phyloP scores from a whole-genome alignment of 2,113 vertebrate genomes.

The Columba janthina region DNA sequence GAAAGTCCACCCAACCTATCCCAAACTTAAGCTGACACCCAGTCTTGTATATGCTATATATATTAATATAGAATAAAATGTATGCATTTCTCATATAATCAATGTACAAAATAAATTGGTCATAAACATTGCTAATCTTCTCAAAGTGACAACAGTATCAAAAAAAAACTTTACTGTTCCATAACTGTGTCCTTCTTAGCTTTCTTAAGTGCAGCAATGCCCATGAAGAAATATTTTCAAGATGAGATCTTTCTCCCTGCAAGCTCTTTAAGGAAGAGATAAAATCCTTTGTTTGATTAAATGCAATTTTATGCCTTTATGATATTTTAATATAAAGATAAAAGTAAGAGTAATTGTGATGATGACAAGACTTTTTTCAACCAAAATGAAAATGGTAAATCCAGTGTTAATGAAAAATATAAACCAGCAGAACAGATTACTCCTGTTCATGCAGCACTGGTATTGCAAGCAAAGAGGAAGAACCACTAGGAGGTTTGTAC shows the following conservation, averaged over 20 bases:
- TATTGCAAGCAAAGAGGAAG: background rate
- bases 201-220: background rate
- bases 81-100: background rate
- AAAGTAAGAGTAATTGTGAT: constrained; percentile 17
- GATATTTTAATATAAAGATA: constrained; percentile 21
- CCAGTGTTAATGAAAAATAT: constrained; percentile 40
- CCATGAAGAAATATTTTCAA: background rate
- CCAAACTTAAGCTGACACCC: background rate
- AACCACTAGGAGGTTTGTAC: background rate
- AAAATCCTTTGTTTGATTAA: constrained; percentile 36
- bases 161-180: background rate
- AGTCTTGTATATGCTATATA: background rate
- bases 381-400: constrained; percentile 48
- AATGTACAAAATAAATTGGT: background rate
- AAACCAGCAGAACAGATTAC: constrained; percentile 20
- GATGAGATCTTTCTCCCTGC: background rate
- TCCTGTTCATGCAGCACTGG: background rate
- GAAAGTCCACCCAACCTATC: background rate
- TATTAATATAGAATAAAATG: background rate
- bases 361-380: background rate
- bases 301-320: background rate
- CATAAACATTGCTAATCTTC: background rate
- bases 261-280: constrained; percentile 7
- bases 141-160: background rate
- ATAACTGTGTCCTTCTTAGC: background rate